Conservation (phyloP, 2,888 invertebrate species). For the Arenicola marina region DNA sequence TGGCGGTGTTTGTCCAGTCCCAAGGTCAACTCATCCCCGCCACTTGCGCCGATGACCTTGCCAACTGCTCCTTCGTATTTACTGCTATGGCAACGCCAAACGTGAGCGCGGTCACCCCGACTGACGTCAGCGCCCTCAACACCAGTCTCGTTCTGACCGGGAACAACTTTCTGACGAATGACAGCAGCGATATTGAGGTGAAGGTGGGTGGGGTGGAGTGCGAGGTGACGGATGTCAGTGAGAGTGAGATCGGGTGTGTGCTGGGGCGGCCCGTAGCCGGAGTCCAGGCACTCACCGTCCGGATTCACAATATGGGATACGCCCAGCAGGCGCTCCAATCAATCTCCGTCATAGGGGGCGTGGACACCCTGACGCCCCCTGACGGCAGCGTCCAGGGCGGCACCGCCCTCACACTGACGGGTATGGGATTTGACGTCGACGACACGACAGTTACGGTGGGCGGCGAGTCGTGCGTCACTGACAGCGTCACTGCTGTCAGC, state of each 20-base stretch:
- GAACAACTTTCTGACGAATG: no score
- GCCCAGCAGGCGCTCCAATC: background rate
- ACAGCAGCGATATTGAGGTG: no score
- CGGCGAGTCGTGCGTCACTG: background rate
- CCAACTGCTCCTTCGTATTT: conserved; percentile 11
- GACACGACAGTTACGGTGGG: background rate
- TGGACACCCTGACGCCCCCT: background rate
- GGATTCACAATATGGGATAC: background rate
- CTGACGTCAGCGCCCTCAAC: background rate
- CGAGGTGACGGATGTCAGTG: background rate
- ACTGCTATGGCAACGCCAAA: conserved; percentile 38
- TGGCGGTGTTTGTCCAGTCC: conserved; percentile 6
- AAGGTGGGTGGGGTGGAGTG: no score
- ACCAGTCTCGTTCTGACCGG: background rate
- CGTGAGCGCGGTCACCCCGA: conserved; percentile 40
- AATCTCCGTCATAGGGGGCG: background rate
- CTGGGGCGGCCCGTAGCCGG: background rate
- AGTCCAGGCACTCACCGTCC: background rate
- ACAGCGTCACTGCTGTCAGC: background rate
- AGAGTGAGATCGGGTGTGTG: background rate
- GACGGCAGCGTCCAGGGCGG: background rate
- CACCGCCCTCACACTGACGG: no score
- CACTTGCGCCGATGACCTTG: conserved; percentile 5
- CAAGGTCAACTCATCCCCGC: background rate
- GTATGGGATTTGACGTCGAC: background rate